Conservation (phyloP, 1,140 invertebrate genomes). For the Apis dorsata region DNA sequence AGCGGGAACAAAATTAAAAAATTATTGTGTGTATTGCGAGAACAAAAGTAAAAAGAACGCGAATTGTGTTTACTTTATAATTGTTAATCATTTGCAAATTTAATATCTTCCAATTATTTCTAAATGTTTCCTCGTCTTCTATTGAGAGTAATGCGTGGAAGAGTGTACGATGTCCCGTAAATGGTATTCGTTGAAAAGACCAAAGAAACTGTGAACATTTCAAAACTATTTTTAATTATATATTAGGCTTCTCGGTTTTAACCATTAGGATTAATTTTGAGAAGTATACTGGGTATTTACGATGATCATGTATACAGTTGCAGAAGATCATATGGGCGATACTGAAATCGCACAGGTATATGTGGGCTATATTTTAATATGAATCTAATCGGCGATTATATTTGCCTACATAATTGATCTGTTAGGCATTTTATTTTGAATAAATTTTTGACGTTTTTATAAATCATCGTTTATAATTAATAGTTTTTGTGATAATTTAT, state of each 20-base stretch:
- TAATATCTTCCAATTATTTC: neutral
- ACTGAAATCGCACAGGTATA: constrained; percentile 79
- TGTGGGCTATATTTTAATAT: neutral
- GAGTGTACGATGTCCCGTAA: constrained; percentile 54
- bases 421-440: neutral
- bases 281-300: constrained; percentile 32
- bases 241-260: neutral
- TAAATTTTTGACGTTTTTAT: neutral
- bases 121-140: constrained; percentile 39
- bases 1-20: neutral
- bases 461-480: neutral
- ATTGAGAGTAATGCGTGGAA: constrained; percentile 21
- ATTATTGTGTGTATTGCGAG: neutral
- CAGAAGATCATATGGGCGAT: constrained; percentile 77
- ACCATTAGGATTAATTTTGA: constrained; percentile 11
- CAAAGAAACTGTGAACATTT: constrained; percentile 17
- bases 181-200: neutral
- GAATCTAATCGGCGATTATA: neutral
- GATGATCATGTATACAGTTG: constrained; percentile 79
- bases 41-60: neutral
- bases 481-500: neutral
- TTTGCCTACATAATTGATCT: too few species aligned
- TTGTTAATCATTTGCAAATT: constrained; percentile 22
- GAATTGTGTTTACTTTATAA: constrained; percentile 28
- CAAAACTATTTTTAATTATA: constrained; percentile 7